These are phyloP conservation scores for Netelia melanura DNA, from an alignment of 2,888 invertebrate species.

Conservation along the genomic window DNA sequence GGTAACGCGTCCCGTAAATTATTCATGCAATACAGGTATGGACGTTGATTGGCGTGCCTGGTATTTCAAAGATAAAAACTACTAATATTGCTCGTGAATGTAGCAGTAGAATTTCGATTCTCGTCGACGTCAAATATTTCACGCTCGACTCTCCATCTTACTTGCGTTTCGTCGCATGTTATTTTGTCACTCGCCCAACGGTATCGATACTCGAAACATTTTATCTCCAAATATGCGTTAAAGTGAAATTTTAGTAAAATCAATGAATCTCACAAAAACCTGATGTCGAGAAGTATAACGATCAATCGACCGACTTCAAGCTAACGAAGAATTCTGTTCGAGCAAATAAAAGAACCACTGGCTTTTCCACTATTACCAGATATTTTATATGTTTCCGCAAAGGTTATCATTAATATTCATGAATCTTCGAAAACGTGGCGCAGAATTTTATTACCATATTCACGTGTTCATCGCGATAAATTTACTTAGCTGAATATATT, in stretches of 20 bases:
- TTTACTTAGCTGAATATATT: neutral
- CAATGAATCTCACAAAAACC: too few relatives aligned
- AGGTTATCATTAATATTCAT: neutral
- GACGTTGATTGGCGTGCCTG: slow-evolving; percentile 30
- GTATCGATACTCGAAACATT: neutral
- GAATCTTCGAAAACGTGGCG: neutral
- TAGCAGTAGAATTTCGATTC: neutral
- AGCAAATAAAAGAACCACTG: neutral
- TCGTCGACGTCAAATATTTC: neutral
- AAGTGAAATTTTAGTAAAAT: too few relatives aligned
- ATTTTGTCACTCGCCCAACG: neutral
- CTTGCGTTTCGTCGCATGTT: neutral
- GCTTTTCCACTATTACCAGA: neutral
- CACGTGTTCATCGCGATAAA: neutral
- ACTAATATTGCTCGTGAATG: neutral
- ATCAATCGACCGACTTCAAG: neutral
- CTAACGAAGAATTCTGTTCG: neutral
- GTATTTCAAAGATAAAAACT: slow-evolving; percentile 25
- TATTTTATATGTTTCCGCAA: neutral
- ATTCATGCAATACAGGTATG: slow-evolving; percentile 18
- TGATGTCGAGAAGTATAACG: too few relatives aligned
- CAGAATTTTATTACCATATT: neutral
- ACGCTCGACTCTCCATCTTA: neutral
- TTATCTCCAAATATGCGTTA: too few relatives aligned
- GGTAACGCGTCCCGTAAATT: slow-evolving; percentile 30